Conservation (phyloP, 1,140 invertebrate genomes). For the Pseudomyrmex cubaensis region DNA sequence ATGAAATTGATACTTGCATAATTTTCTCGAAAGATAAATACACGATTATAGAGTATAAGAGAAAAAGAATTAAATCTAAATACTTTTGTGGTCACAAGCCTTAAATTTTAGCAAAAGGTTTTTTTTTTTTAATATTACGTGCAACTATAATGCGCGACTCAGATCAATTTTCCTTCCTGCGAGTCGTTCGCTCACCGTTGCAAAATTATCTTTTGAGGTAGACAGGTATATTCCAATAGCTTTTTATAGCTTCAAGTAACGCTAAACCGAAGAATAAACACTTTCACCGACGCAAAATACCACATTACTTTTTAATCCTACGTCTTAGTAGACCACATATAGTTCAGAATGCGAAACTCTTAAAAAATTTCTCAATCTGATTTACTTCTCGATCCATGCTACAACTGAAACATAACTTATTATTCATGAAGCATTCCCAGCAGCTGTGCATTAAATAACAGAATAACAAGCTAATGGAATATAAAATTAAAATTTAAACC, state of each 20-base stretch:
- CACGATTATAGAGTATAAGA: conserved; percentile 68
- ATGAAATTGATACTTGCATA: conserved; percentile 46
- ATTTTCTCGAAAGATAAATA: conserved; percentile 65
- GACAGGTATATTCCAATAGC: conserved; percentile 85
- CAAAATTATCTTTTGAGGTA: conserved; percentile 84
- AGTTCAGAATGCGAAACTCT: conserved; percentile 59
- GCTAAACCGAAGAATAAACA: conserved; percentile 80
- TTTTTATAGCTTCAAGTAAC: conserved; percentile 81
- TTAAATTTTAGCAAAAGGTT: conserved; percentile 77
- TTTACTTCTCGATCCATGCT: conserved; percentile 56
- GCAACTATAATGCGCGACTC: conserved; percentile 75
- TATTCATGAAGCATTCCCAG: conserved; percentile 18
- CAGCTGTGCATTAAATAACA: background rate
- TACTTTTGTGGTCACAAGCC: conserved; percentile 77
- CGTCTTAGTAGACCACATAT: conserved; percentile 72
- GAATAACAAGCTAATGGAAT: background rate
- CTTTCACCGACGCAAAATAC: conserved; percentile 76
- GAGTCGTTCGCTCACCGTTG: conserved; percentile 75
- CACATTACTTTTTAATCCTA: conserved; percentile 74
- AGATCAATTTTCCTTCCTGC: conserved; percentile 56
- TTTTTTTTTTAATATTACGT: conserved; percentile 77
- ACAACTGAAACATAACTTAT: conserved; percentile 46
- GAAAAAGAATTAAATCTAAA: conserved; percentile 77
- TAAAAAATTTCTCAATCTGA: conserved; percentile 54
- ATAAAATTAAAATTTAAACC: background rate